These are phyloP conservation scores for Rhynchophorus ferrugineus DNA, from an alignment of 1,140 invertebrate genomes.

Conservation along the genomic window DNA sequence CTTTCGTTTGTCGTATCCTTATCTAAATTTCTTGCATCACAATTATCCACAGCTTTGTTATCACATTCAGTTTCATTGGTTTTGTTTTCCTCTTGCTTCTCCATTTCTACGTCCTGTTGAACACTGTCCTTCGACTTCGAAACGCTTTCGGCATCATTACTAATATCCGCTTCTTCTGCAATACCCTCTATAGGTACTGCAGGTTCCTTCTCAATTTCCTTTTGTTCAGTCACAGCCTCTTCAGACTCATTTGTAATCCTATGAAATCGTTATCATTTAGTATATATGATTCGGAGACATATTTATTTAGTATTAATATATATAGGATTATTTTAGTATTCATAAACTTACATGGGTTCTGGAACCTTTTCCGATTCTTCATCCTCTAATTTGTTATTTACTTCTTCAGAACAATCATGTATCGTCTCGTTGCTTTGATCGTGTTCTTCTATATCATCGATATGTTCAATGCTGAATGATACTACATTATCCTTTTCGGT, in stretches of 20 bases:
- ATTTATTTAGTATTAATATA: no score
- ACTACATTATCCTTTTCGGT: conserved; percentile 19
- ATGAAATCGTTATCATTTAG: no score
- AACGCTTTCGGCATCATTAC: not conserved
- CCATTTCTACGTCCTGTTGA: conserved; percentile 1
- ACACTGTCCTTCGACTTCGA: no score
- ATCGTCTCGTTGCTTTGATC: conserved; percentile 10
- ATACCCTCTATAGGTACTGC: not conserved
- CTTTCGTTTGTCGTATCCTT: conserved; percentile 37
- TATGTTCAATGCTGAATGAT: conserved; percentile 13
- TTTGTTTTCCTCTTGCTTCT: not conserved
- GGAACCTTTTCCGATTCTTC: conserved; percentile 5
- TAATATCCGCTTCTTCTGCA: not conserved
- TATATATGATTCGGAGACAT: no score
- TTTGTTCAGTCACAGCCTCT: no score
- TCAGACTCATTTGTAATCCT: no score
- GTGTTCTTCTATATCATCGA: conserved; percentile 7
- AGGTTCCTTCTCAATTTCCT: not conserved
- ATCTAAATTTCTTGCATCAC: conserved; percentile 9
- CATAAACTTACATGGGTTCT: no score
- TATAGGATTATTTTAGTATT: no score
- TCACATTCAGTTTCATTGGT: conserved; percentile 21
- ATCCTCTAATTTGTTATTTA: not conserved
- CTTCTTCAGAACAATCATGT: not conserved
- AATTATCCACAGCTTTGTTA: conserved; percentile 13